These are phyloP conservation scores for Gymnobelideus leadbeateri DNA, from an alignment of 2,113 vertebrate genomes.

Conservation along the genomic window DNA sequence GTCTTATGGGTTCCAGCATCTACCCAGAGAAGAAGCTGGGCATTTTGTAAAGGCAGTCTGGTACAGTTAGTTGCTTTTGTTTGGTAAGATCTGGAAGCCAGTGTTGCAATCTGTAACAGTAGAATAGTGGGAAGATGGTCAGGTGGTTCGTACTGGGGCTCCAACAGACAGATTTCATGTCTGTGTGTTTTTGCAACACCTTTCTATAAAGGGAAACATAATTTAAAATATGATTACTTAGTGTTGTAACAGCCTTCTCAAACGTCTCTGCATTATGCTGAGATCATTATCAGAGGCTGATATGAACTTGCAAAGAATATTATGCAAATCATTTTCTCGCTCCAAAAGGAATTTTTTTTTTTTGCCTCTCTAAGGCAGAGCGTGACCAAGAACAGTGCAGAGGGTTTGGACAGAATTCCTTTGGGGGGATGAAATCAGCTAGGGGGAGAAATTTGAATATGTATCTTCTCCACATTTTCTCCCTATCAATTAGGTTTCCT, in stretches of 20 bases:
- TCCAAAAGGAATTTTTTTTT: conserved; percentile 79
- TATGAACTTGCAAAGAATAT: conserved; percentile 86
- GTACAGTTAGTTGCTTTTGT: conserved; percentile 74
- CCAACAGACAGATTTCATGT: conserved; percentile 84
- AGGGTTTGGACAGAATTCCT: conserved; percentile 83
- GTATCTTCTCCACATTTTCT: not conserved
- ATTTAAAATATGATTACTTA: conserved; percentile 89
- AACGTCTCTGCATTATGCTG: conserved; percentile 78
- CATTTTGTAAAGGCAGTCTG: conserved; percentile 78
- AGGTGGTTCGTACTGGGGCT: conserved; percentile 83
- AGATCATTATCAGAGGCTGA: conserved; percentile 86
- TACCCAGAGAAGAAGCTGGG: conserved; percentile 69
- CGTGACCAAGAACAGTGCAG: conserved; percentile 78
- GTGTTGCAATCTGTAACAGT: conserved; percentile 69
- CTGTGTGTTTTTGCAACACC: conserved; percentile 88
- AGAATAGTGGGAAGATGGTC: conserved; percentile 79
- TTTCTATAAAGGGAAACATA: conserved; percentile 89
- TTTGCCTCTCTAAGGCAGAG: conserved; percentile 81
- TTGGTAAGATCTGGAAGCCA: conserved; percentile 76
- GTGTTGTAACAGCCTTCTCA: conserved; percentile 87
- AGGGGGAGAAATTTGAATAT: not conserved
- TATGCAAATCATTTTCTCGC: conserved; percentile 84
- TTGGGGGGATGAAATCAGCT: not conserved
- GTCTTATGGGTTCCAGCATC: not conserved
- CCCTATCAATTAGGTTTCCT: not conserved